These are phyloP conservation scores for Muscicapa striata DNA, from an alignment of 2,797 vertebrate species.

Conservation along the genomic window DNA sequence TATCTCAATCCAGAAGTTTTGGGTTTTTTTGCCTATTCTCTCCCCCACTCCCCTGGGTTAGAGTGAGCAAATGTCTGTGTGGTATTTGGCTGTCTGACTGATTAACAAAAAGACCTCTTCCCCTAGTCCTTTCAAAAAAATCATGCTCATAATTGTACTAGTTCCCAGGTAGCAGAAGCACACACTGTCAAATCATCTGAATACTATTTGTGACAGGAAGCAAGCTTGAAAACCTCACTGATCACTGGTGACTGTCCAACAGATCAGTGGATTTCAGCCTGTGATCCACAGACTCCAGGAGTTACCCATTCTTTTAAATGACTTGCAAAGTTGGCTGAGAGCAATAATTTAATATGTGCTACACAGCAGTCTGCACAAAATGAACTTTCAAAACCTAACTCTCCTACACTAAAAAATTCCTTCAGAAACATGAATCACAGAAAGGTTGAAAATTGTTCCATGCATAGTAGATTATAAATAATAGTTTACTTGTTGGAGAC, in stretches of 20 bases:
- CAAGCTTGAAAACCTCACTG: not conserved
- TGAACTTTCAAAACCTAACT: not conserved
- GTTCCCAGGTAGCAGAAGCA: not conserved
- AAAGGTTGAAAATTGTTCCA: not conserved
- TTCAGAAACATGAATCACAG: not conserved
- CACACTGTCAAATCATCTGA: not conserved
- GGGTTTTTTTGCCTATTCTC: rapidly evolving
- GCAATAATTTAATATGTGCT: not conserved
- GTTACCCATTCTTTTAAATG: not conserved
- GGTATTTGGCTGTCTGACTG: not conserved
- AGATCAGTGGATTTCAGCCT: not conserved
- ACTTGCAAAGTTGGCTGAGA: not conserved
- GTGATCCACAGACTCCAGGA: not conserved
- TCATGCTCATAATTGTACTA: not conserved
- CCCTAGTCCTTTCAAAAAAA: not conserved
- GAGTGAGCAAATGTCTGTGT: not conserved
- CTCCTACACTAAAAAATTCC: not conserved
- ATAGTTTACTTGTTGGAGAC: not conserved
- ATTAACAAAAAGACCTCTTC: not conserved
- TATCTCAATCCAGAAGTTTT: not conserved
- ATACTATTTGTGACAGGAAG: not conserved
- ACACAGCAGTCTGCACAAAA: not conserved
- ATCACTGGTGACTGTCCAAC: not conserved
- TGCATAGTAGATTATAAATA: not conserved
- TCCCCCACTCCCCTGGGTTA: rapidly evolving